Evolutionary conservation across 2,113 vertebrate genomes (phyloP), one percentile per base, ranked within the genome.

Genomic region (Oreochromis tanganicae): DNA sequence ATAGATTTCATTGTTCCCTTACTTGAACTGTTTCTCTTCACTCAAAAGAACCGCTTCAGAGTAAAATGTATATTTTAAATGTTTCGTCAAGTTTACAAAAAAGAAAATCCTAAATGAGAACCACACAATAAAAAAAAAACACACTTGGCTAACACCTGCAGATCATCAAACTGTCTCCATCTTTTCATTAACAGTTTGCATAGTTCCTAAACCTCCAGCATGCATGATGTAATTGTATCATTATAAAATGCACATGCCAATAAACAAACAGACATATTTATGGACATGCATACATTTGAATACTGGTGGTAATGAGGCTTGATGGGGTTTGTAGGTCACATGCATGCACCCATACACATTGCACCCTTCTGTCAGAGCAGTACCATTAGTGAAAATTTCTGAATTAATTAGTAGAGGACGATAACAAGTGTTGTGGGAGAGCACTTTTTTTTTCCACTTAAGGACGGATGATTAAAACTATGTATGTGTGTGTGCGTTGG

Each of bases 371-470:
- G 81, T 85, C 61, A 83, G 82, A 82, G 66, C 50, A 68, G 80
- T 12, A 85, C 34, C 85, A 85, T 88, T 86, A 43, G 82, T 68
- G 81, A 87, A 71, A 84, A 87, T 61, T 43, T 80, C 17, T 68
- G 81, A 89, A 92, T 88, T 88, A 78, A 91, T 94, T 88, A 93
- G 63, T 68, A 52, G 59, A 4, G 71, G 82, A 85, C 79, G 83
- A 91, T 71, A 89, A 85, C 61, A 85, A 75, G 91, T 89, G 55
- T 87, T 84, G 80, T 85, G 50, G 59, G 84, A 85, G 81, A 88
- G 29, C 4, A 9, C n/a, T 57, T n/a, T 66, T 83, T 79, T 79
- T 83, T 80, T 27, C 24, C 46, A 52, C 11, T 73, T 61, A 27
- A 36, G 50, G 57, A 71, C 10, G 4, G 52, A 87, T 87, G 56